Evolutionary conservation across 2,113 vertebrate genomes (phyloP).

Genomic region (Balaeniceps rex): DNA sequence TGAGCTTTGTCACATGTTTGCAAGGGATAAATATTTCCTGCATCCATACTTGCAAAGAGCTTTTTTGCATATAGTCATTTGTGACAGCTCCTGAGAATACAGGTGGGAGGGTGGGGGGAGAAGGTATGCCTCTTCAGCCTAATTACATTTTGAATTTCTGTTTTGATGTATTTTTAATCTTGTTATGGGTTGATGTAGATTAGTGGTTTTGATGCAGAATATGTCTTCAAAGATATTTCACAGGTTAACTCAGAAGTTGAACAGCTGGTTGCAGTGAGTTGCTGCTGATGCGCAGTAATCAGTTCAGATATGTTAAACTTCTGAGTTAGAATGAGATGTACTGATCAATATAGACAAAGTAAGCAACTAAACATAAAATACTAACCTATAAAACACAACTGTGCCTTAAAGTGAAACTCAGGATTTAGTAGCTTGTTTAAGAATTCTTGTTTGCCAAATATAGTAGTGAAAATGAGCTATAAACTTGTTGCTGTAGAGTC

Average conservation of each 20-base stretch:
- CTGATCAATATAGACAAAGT: background rate
- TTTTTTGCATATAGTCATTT: background rate
- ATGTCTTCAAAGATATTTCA: constrained; percentile 12
- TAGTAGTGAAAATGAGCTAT: background rate
- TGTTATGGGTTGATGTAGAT: background rate
- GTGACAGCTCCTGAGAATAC: background rate
- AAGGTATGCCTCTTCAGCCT: background rate
- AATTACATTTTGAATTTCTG: background rate
- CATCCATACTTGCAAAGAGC: background rate
- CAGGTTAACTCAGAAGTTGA: background rate
- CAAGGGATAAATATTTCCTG: background rate
- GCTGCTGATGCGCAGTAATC: background rate
- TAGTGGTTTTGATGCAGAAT: background rate
- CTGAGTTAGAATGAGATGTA: background rate
- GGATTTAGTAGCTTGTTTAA: background rate
- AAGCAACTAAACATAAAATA: background rate
- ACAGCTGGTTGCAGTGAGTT: background rate
- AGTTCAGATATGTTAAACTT: background rate
- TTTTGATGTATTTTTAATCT: constrained; percentile 35
- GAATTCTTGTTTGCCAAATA: background rate
- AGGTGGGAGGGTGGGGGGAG: background rate
- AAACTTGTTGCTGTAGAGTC: background rate
- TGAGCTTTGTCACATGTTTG: background rate
- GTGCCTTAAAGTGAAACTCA: background rate
- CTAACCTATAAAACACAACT: background rate